Evolutionary conservation across 37 sponge, comb jelly and placozoan species (phyloP).

Genomic region (Chondrilla cf. caribensis): DNA sequence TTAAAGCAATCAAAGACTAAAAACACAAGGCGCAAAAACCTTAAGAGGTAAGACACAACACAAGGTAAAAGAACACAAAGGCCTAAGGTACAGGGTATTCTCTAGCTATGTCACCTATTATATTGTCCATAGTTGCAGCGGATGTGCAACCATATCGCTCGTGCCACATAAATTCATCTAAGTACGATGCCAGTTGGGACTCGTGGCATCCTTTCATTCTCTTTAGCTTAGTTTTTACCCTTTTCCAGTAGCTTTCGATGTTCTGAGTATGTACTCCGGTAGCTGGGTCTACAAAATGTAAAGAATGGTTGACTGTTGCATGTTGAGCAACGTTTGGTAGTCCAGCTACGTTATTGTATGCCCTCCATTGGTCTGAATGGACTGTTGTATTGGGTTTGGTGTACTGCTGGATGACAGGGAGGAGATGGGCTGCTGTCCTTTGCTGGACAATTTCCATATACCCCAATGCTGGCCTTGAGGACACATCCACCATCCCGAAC

Average conservation of each 20-base stretch:
- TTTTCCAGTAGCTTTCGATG: slow-evolving; percentile 62
- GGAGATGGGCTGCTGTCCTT: slow-evolving; percentile 55
- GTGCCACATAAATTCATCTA: slow-evolving; percentile 77
- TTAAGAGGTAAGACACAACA: too few relatives aligned
- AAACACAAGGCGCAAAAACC: too few relatives aligned
- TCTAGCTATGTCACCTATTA: slow-evolving; percentile 33
- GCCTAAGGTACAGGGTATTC: too few relatives aligned
- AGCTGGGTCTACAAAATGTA: slow-evolving; percentile 48
- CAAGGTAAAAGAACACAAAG: too few relatives aligned
- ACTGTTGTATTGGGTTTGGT: slow-evolving; percentile 37
- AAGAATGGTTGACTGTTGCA: slow-evolving; percentile 55
- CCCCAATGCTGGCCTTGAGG: slow-evolving; percentile 28
- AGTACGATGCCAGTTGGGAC: slow-evolving; percentile 39
- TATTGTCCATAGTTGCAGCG: neutral
- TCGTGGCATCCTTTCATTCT: slow-evolving; percentile 49
- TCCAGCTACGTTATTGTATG: slow-evolving; percentile 29
- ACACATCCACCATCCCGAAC: slow-evolving; percentile 65
- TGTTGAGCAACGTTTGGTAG: slow-evolving; percentile 41
- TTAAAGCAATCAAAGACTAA: too few relatives aligned
- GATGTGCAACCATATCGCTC: slow-evolving; percentile 39
- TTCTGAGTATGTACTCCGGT: slow-evolving; percentile 64
- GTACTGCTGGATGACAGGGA: slow-evolving; percentile 60
- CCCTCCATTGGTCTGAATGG: slow-evolving; percentile 60
- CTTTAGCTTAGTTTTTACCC: slow-evolving; percentile 61
- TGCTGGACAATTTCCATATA: slow-evolving; percentile 59